phyloP scores from a whole-genome alignment of 2,113 vertebrate genomes.

The Colossoma macropomum region DNA sequence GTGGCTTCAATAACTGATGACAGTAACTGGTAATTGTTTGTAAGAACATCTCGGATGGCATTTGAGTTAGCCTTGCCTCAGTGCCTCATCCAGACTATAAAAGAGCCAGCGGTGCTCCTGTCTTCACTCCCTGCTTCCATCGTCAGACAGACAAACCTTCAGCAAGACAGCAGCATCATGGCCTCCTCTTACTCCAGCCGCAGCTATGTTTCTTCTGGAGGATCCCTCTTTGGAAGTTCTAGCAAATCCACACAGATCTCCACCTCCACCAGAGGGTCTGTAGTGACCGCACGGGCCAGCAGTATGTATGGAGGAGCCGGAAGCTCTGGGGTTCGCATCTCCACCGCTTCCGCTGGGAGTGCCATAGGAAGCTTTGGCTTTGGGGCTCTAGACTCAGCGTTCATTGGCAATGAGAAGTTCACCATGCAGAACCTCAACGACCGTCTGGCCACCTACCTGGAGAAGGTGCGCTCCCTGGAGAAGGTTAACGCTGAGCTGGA shows the following conservation, averaged over 20 bases:
- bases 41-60: background rate
- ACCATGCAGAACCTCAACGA: constrained; percentile 68
- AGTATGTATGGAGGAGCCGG: constrained; percentile 64
- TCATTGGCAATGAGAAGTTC: constrained; percentile 56
- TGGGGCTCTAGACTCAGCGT: background rate
- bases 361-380: background rate
- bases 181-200: constrained; percentile 22
- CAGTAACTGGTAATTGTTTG: background rate
- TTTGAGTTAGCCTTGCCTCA: constrained; percentile 24
- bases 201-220: constrained; percentile 34
- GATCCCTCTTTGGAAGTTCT: constrained; percentile 1
- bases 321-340: constrained; percentile 50
- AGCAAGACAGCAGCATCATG: constrained; percentile 27
- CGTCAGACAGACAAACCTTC: constrained; percentile 2
- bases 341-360: constrained; percentile 38
- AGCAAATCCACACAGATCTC: background rate
- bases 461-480: constrained; percentile 60
- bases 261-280: background rate
- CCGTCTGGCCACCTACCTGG: constrained; percentile 62
- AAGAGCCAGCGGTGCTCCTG: constrained; percentile 12
- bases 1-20: background rate
- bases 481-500: constrained; percentile 60
- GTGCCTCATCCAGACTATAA: constrained; percentile 55
- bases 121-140: background rate
- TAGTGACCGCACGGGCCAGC: constrained; percentile 40